Evolutionary conservation across 2,113 vertebrate genomes (phyloP).

Genomic region (Anarrhichthys ocellatus): DNA sequence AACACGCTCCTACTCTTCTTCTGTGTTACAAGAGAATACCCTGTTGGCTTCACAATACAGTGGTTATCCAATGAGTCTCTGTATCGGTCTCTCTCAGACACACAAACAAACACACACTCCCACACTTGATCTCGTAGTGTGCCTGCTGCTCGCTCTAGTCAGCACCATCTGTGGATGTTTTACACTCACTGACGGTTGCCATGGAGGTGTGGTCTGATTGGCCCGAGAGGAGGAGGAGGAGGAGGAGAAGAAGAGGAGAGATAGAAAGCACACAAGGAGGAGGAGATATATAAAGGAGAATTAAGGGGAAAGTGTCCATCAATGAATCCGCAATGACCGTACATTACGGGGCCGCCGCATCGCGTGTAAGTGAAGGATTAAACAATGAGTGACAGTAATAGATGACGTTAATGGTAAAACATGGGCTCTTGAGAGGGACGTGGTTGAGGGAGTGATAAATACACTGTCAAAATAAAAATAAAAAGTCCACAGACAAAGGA

Average conservation of each 20-base stretch:
- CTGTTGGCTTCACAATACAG: conserved; percentile 50
- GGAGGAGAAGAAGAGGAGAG: conserved; percentile 50
- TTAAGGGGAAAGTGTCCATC: conserved; percentile 76
- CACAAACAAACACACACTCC: conserved; percentile 74
- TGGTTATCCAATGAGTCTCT: conserved; percentile 56
- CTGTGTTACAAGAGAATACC: conserved; percentile 45
- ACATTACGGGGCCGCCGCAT: conserved; percentile 65
- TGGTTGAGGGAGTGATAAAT: conserved; percentile 18
- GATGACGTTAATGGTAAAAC: conserved; percentile 43
- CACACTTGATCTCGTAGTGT: conserved; percentile 75
- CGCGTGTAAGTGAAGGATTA: conserved; percentile 56
- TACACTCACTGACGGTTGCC: conserved; percentile 85
- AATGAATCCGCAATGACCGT: conserved; percentile 84
- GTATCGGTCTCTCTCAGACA: conserved; percentile 58
- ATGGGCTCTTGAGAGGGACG: conserved; percentile 4
- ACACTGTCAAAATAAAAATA: not conserved
- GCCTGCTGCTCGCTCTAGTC: conserved; percentile 79
- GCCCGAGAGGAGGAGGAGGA: conserved; percentile 67
- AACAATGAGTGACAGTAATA: conserved; percentile 54
- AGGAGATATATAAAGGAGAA: conserved; percentile 59
- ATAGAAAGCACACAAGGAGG: conserved; percentile 47
- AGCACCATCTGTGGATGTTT: conserved; percentile 86
- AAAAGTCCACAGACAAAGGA: not conserved
- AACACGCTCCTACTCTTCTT: conserved; percentile 34
- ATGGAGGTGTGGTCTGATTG: conserved; percentile 86